phyloP scores from a whole-genome alignment of 2,113 vertebrate species.

The Oreochromis niloticus region DNA sequence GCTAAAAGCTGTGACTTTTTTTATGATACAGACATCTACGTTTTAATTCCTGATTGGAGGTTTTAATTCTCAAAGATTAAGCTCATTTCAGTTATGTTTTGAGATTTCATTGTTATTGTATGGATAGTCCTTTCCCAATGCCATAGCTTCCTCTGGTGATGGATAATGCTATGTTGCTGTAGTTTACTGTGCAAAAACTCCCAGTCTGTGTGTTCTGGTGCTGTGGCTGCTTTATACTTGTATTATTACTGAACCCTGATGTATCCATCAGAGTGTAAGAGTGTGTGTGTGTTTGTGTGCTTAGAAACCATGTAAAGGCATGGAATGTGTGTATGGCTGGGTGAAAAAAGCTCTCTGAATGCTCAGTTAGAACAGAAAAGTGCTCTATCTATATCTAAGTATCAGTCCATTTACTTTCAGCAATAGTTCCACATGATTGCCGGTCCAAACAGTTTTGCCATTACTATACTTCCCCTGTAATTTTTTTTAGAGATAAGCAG shows the following conservation, averaged over 20 bases:
- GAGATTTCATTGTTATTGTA: neutral
- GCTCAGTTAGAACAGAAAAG: neutral
- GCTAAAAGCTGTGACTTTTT: accelerated
- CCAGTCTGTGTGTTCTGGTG: neutral
- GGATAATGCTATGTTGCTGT: neutral
- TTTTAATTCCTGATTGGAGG: neutral
- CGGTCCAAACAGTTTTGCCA: neutral
- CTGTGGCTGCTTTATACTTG: neutral
- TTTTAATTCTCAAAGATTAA: neutral
- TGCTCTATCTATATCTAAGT: neutral
- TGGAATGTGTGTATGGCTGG: neutral
- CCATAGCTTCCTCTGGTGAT: neutral
- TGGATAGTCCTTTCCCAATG: neutral
- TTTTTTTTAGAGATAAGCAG: neutral
- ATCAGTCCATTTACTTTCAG: neutral
- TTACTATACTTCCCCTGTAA: neutral
- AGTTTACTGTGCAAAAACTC: neutral
- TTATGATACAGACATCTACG: accelerated
- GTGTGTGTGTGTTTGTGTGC: neutral
- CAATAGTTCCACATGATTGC: neutral
- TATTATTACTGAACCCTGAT: neutral
- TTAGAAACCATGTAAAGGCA: neutral
- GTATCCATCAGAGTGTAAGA: neutral
- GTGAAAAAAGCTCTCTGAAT: neutral
- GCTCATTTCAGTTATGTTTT: neutral